A percentile compares a stretch with the other conserved stretches of the same genome.
Evolutionary conservation across 2,797 vertebrate species (phyloP).

Genomic region (Valencia hispanica): DNA sequence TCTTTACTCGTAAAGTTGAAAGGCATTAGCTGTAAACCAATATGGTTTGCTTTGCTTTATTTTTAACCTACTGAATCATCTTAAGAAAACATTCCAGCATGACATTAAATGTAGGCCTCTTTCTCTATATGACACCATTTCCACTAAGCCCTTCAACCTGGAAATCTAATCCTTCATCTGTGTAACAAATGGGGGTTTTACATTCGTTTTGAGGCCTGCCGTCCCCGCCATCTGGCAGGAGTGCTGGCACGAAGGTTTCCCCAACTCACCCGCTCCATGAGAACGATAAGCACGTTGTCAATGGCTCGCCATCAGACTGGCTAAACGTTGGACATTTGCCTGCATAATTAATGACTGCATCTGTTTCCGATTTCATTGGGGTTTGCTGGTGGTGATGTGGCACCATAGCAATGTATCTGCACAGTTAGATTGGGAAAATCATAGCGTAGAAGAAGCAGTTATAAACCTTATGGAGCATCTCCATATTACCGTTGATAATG

Average conservation of each 20-base stretch:
- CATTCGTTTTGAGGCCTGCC: conserved; percentile 60
- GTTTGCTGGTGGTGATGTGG: conserved; percentile 43
- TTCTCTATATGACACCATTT: conserved; percentile 43
- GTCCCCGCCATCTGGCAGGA: conserved; percentile 69
- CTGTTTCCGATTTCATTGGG: conserved; percentile 66
- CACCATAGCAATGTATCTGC: conserved; percentile 41
- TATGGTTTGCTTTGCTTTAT: conserved; percentile 9
- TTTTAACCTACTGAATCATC: conserved; percentile 14
- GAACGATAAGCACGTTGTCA: conserved; percentile 66
- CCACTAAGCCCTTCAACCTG: conserved; percentile 49
- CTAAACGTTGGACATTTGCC: conserved; percentile 72
- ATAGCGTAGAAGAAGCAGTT: conserved; percentile 56
- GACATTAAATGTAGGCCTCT: conserved; percentile 47
- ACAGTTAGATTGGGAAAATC: conserved; percentile 60
- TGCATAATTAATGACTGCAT: conserved; percentile 78
- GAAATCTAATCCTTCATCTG: conserved; percentile 62
- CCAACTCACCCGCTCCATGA: conserved; percentile 65
- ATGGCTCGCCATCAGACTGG: conserved; percentile 67
- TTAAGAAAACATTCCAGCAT: conserved; percentile 32
- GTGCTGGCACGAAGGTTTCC: conserved; percentile 55
- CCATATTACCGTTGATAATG: conserved; percentile 34
- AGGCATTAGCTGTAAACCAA: conserved; percentile 11
- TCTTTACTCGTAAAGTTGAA: conserved; percentile 5
- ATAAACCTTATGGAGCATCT: conserved; percentile 48
- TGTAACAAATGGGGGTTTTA: conserved; percentile 68